Evolutionary conservation across 2,113 vertebrate genomes (phyloP).

Genomic region (Pelecanus crispus): DNA sequence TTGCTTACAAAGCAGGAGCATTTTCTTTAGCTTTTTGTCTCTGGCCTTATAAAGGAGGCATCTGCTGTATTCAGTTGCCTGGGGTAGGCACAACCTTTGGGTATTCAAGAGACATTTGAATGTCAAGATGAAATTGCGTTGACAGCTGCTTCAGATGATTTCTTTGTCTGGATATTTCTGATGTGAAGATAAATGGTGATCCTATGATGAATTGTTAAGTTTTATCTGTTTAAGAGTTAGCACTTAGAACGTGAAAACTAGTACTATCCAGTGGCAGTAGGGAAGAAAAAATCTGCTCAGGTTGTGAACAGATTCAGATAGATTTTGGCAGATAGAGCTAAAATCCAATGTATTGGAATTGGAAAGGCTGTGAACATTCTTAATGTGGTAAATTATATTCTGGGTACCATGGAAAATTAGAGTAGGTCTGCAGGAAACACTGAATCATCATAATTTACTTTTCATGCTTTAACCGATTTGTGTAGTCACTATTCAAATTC

Average conservation of each 20-base stretch:
- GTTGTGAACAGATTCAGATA: background rate
- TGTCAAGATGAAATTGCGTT: background rate
- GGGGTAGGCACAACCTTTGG: background rate
- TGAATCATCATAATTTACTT: background rate
- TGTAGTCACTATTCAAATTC: background rate
- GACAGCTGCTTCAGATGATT: background rate
- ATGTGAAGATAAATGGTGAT: background rate
- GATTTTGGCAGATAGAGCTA: background rate
- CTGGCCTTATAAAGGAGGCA: background rate
- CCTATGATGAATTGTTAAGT: background rate
- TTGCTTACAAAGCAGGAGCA: background rate
- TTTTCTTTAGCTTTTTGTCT: background rate
- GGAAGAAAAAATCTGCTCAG: accelerated
- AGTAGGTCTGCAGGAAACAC: background rate
- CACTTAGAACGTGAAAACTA: background rate
- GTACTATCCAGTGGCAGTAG: background rate
- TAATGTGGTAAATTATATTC: background rate
- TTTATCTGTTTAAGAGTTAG: no score
- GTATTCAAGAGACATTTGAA: background rate
- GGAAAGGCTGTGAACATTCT: background rate
- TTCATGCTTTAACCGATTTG: background rate
- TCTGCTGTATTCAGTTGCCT: background rate
- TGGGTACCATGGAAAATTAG: background rate
- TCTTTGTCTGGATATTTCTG: background rate
- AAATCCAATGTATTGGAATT: background rate